phyloP scores from a whole-genome alignment of 53 echinoderm and acorn worm species.

The Temnopleurus reevesii region DNA sequence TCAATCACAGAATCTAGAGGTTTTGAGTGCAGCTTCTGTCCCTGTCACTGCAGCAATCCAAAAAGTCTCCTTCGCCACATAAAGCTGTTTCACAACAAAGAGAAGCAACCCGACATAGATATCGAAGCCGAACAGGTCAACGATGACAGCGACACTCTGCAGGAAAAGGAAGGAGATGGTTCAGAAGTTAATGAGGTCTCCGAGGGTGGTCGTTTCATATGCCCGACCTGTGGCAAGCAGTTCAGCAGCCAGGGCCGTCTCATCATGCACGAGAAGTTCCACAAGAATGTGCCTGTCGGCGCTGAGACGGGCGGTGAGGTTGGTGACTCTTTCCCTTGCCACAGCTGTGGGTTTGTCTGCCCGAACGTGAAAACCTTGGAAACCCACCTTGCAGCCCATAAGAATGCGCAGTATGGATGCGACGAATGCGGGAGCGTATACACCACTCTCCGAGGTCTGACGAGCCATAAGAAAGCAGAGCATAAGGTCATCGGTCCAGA shows the following conservation, averaged over 20 bases:
- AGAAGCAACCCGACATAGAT: neutral
- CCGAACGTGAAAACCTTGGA: neutral
- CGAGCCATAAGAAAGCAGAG: neutral
- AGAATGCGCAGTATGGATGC: constrained; percentile 21
- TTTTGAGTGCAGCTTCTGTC: constrained; percentile 35
- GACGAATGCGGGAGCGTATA: constrained; percentile 1
- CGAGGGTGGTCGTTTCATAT: neutral
- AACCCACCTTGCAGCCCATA: neutral
- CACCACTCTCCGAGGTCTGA: neutral
- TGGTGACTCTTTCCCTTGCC: neutral
- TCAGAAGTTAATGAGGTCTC: neutral
- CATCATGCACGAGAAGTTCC: constrained; percentile 32
- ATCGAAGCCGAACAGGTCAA: neutral
- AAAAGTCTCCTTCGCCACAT: constrained; percentile 43
- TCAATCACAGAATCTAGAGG: constrained; percentile 14
- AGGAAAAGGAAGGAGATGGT: neutral
- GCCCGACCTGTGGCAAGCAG: constrained; percentile 32
- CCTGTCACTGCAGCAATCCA: constrained; percentile 40
- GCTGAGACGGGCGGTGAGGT: neutral
- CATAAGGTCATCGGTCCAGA: neutral
- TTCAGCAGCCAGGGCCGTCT: constrained; percentile 12
- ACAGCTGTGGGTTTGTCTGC: constrained; percentile 14
- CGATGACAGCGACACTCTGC: neutral
- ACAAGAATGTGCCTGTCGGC: neutral
- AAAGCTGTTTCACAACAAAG: constrained; percentile 35